Conservation (phyloP, 2,113 vertebrate species). For the Microtus montanus region DNA sequence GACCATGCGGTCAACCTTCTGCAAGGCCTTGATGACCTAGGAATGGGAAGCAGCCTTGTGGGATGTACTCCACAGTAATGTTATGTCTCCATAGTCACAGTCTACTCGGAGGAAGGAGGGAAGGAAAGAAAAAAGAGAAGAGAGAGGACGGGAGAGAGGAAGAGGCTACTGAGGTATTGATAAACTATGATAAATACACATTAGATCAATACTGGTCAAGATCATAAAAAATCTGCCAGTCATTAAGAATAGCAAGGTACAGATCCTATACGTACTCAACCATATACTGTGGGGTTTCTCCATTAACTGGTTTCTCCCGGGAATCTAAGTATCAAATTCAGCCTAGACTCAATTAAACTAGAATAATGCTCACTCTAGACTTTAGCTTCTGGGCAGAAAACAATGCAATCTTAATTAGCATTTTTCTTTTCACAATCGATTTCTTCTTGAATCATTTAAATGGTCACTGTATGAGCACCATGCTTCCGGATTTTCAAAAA, state of each 20-base stretch:
- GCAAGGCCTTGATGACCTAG: too few species aligned
- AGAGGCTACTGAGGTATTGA: not conserved
- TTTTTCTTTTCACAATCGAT: not conserved
- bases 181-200: not conserved
- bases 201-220: not conserved
- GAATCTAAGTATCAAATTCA: not conserved
- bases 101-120: not conserved
- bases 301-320: not conserved
- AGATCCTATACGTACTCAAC: not conserved
- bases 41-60: too few species aligned
- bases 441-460: constrained; percentile 24
- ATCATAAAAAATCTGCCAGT: not conserved
- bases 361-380: not conserved
- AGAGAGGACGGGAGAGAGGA: fast-evolving
- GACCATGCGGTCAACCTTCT: too few species aligned
- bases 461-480: not conserved
- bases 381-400: not conserved
- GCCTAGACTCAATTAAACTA: not conserved
- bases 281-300: not conserved
- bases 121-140: not conserved
- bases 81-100: not conserved
- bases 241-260: not conserved
- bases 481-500: not conserved
- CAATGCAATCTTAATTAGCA: not conserved
- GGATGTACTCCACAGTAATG: too few species aligned